Evolutionary conservation across 2,888 invertebrate genomes (phyloP).

Genomic region (Lordiphosa fenestrarum): DNA sequence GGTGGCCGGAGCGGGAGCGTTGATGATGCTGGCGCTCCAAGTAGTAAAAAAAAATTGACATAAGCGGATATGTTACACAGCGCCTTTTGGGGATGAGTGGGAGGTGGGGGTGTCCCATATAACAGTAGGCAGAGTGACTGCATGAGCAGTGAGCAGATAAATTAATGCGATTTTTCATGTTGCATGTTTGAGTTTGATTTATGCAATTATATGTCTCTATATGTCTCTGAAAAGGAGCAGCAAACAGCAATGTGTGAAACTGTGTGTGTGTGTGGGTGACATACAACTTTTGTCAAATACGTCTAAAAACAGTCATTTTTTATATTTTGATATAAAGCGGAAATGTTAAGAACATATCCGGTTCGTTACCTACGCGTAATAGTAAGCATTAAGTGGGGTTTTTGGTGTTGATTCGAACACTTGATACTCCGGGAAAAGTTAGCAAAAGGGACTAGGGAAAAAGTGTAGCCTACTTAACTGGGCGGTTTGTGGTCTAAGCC

Average conservation of each 20-base stretch:
- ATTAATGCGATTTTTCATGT: conserved; percentile 78
- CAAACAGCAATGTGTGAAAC: conserved; percentile 6
- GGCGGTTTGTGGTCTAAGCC: too few species aligned
- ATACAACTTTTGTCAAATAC: conserved; percentile 74
- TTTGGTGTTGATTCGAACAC: background rate
- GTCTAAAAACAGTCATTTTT: conserved; percentile 72
- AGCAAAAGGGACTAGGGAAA: too few species aligned
- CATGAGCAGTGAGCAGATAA: conserved; percentile 68
- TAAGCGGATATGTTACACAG: conserved; percentile 72
- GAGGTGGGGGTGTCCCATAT: conserved; percentile 13
- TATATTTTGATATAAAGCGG: conserved; percentile 68
- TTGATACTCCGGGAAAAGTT: background rate
- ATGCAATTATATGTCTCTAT: conserved; percentile 71
- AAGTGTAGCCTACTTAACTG: too few species aligned
- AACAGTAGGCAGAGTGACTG: conserved; percentile 50
- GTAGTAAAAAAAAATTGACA: conserved; percentile 65
- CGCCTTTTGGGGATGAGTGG: conserved; percentile 46
- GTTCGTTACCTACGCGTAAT: conserved; percentile 67
- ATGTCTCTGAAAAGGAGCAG: conserved; percentile 14
- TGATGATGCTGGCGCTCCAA: conserved; percentile 54
- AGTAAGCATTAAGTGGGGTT: background rate
- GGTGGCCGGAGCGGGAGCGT: conserved; percentile 41
- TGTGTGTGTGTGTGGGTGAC: conserved; percentile 45
- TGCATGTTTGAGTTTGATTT: conserved; percentile 74
- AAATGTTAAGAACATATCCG: conserved; percentile 73